Evolutionary conservation across 2,797 vertebrate species (phyloP).

Genomic region (Macroramphosus scolopax): DNA sequence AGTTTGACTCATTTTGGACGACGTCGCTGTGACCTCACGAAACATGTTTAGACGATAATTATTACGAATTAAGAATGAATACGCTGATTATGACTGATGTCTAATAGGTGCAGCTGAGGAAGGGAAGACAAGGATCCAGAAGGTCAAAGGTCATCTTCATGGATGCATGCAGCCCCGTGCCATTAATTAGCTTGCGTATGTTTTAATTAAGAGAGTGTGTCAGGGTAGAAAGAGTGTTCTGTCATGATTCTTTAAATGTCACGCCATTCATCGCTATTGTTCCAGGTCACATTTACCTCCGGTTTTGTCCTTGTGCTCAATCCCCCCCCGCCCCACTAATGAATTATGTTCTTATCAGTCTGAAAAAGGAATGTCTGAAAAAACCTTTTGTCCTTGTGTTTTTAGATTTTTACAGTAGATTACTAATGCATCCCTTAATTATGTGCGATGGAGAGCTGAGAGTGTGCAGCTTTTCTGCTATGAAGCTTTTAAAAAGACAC

Average conservation of each 20-base stretch:
- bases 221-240: slow-evolving; percentile 2
- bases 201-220: slow-evolving; percentile 17
- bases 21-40: too few species aligned
- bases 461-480: slow-evolving; percentile 18
- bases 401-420: slow-evolving; percentile 19
- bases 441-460: slow-evolving; percentile 14
- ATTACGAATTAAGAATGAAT: too few species aligned
- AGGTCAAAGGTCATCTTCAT: too few species aligned
- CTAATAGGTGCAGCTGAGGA: too few species aligned
- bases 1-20: too few species aligned
- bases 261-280: not conserved
- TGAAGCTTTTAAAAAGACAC: slow-evolving; percentile 25
- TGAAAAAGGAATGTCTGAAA: too few species aligned
- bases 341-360: slow-evolving; percentile 2
- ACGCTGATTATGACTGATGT: too few species aligned
- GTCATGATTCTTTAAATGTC: not conserved
- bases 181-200: too few species aligned
- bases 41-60: too few species aligned
- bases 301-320: slow-evolving; percentile 1
- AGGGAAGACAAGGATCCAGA: too few species aligned
- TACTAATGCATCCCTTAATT: slow-evolving; percentile 26
- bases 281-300: slow-evolving; percentile 9
- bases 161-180: too few species aligned
- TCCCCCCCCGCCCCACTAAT: not conserved
- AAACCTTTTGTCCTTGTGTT: slow-evolving; percentile 2